Evolutionary conservation across 2,797 vertebrate species (phyloP).

Genomic region (Manis pentadactyla): DNA sequence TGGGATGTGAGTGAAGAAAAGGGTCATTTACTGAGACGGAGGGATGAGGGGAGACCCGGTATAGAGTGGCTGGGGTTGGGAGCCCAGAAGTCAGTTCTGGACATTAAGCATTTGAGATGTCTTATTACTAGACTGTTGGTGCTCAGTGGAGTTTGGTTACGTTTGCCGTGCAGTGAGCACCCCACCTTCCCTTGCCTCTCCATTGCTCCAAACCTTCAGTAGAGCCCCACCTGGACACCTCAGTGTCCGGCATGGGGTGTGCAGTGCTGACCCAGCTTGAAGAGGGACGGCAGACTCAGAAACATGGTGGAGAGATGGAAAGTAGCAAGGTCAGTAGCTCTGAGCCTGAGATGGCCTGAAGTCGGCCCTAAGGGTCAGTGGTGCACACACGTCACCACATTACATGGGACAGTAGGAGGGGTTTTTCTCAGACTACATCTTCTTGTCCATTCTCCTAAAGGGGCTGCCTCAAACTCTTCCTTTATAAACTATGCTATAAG

Average conservation of each 20-base stretch:
- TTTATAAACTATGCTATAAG: background rate
- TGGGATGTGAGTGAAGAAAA: background rate
- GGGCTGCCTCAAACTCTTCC: background rate
- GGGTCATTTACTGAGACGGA: background rate
- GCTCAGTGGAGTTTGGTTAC: background rate
- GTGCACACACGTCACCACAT: background rate
- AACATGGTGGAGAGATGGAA: background rate
- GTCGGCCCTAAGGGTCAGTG: background rate
- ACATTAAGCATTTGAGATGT: background rate
- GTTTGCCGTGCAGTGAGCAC: background rate
- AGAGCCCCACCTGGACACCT: background rate
- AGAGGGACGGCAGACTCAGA: background rate
- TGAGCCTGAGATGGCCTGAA: background rate
- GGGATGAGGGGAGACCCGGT: background rate
- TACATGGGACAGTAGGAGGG: background rate
- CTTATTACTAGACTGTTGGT: background rate
- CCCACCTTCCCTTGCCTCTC: background rate
- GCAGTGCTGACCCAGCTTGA: background rate
- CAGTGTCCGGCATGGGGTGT: background rate
- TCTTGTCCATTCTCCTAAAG: slow-evolving; percentile 6
- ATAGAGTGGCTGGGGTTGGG: background rate
- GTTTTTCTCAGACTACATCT: background rate
- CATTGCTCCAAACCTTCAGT: background rate
- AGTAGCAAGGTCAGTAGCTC: background rate
- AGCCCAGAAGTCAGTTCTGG: background rate